phyloP scores from a whole-genome alignment of 2,797 vertebrate genomes.

The Lagocephalus sceleratus region DNA sequence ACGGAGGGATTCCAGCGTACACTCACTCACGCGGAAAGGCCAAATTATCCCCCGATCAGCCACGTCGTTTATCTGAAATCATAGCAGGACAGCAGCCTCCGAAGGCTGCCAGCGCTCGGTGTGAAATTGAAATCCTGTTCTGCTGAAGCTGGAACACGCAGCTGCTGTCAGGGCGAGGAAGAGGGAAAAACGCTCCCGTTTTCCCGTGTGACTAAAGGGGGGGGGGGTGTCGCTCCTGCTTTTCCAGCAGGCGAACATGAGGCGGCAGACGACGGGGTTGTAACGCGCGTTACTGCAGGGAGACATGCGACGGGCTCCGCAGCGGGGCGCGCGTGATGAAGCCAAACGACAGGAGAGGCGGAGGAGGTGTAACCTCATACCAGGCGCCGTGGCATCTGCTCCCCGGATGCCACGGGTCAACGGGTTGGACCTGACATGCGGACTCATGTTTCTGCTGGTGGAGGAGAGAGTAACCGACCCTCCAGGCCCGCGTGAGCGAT shows the following conservation, averaged over 20 bases:
- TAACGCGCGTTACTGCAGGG: constrained; percentile 8
- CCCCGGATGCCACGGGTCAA: constrained; percentile 29
- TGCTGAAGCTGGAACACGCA: neutral
- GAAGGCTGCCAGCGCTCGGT: neutral
- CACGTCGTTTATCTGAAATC: too few species aligned
- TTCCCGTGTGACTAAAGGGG: neutral
- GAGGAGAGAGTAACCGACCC: neutral
- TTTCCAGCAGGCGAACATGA: neutral
- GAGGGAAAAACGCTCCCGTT: neutral
- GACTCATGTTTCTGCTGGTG: neutral
- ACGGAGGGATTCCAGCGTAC: too few species aligned
- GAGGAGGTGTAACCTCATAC: constrained; percentile 45
- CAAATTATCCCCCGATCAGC: too few species aligned
- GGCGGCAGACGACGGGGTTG: constrained; percentile 10
- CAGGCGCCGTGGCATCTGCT: constrained; percentile 15
- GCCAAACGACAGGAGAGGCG: constrained; percentile 3
- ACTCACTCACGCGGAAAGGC: too few species aligned
- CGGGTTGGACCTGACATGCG: constrained; percentile 22
- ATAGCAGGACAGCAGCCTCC: too few species aligned
- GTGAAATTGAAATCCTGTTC: neutral
- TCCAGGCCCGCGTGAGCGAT: neutral
- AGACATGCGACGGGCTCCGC: neutral
- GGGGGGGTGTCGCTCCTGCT: too few species aligned
- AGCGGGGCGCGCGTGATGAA: neutral
- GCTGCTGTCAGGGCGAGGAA: neutral